Percentiles rank a stretch among this genome's conserved stretches.
Conservation (phyloP, 2,888 invertebrate genomes). For the Portevinia maculata region DNA sequence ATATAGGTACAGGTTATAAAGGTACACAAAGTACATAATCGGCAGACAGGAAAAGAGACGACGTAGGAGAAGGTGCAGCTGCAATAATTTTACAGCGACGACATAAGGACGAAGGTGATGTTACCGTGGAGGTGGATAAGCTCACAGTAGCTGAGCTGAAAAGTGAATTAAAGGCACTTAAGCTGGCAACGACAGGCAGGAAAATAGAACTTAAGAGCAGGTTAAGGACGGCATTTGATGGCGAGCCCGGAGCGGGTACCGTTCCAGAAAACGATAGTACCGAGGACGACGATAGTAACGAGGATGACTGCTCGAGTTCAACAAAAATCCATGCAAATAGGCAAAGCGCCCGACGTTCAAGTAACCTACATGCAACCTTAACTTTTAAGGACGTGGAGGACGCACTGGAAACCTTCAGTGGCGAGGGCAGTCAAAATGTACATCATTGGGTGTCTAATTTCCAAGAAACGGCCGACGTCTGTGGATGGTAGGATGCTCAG, state of each 20-base stretch:
- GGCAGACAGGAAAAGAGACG: no score
- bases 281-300: conserved; percentile 16
- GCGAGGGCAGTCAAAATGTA: conserved; percentile 21
- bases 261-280: background rate
- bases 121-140: no score
- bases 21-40: no score
- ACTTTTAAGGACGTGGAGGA: no score
- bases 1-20: no score
- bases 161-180: no score
- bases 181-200: conserved; percentile 15
- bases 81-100: no score
- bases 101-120: no score
- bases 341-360: conserved; percentile 17
- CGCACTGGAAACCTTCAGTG: conserved; percentile 20
- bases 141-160: no score
- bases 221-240: conserved; percentile 12
- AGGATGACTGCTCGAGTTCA: conserved; percentile 17
- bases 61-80: no score
- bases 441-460: conserved; percentile 21
- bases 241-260: conserved; percentile 12
- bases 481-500: conserved; percentile 34
- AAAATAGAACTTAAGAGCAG: conserved; percentile 14
- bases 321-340: background rate
- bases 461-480: conserved; percentile 6
- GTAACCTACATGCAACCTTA: conserved; percentile 6